Conservation (phyloP, 2,113 vertebrate genomes). For the Rhinopomastus cyanomelas region DNA sequence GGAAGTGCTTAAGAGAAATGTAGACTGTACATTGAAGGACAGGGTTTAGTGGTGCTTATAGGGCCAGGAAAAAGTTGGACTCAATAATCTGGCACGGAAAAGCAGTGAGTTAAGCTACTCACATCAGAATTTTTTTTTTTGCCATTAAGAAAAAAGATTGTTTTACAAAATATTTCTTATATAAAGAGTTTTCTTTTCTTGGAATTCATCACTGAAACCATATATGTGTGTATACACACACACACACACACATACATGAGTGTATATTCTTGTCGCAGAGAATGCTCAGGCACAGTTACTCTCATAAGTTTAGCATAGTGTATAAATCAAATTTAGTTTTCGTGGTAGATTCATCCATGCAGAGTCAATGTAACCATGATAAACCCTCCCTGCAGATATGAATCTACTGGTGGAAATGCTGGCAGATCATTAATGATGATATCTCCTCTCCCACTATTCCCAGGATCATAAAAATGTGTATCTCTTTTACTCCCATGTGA, state of each 20-base stretch:
- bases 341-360: background rate
- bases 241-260: background rate
- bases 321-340: background rate
- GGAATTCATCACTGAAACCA: background rate
- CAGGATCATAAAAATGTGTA: conserved; percentile 7
- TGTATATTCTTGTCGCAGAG: background rate
- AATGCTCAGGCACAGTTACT: background rate
- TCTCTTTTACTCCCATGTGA: background rate
- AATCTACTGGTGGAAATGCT: background rate
- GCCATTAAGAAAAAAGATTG: background rate
- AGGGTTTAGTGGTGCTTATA: no score
- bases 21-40: no score
- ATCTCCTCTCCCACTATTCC: background rate
- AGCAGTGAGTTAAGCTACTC: background rate
- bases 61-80: no score
- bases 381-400: background rate
- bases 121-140: background rate
- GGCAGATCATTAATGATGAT: background rate
- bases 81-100: background rate
- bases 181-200: background rate
- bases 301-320: background rate
- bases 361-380: background rate
- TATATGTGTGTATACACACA: background rate
- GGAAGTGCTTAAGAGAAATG: no score
- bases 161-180: background rate